Evolutionary conservation across 2,113 vertebrate species (phyloP).

Genomic region (Lamprotornis superbus): DNA sequence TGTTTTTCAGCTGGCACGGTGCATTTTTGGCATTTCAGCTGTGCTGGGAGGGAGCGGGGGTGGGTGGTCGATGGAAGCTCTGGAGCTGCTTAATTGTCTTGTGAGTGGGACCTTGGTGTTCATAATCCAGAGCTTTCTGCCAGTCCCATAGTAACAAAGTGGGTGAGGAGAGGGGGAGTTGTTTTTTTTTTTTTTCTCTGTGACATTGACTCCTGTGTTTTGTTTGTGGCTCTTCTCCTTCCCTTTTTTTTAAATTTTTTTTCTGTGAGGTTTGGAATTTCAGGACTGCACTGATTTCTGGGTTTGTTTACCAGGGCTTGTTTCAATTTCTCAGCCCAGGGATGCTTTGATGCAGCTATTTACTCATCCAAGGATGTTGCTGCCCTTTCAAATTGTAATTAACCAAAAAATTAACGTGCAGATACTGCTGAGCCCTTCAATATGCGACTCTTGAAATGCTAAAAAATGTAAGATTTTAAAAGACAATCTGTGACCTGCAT

Average conservation of each 20-base stretch:
- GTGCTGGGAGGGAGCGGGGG: slow-evolving; percentile 13
- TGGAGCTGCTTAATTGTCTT: slow-evolving; percentile 45
- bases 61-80: background rate
- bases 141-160: slow-evolving; percentile 44
- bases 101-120: slow-evolving; percentile 34
- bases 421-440: background rate
- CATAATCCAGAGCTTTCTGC: slow-evolving; percentile 21
- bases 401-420: background rate
- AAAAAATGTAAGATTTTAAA: background rate
- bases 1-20: background rate
- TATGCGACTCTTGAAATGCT: background rate
- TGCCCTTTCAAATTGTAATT: background rate
- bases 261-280: background rate
- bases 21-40: background rate
- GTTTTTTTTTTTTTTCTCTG: background rate
- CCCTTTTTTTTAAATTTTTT: background rate
- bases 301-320: background rate
- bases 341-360: background rate
- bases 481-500: background rate
- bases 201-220: background rate
- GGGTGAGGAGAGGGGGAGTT: slow-evolving; percentile 36
- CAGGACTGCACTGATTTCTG: background rate
- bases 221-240: background rate
- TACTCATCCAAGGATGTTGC: background rate
- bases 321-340: background rate